A percentile compares a stretch with the other conserved stretches of the same genome.
These are phyloP conservation scores for Stictocephala bisonia DNA, from an alignment of 2,888 invertebrate genomes.

Conservation along the genomic window DNA sequence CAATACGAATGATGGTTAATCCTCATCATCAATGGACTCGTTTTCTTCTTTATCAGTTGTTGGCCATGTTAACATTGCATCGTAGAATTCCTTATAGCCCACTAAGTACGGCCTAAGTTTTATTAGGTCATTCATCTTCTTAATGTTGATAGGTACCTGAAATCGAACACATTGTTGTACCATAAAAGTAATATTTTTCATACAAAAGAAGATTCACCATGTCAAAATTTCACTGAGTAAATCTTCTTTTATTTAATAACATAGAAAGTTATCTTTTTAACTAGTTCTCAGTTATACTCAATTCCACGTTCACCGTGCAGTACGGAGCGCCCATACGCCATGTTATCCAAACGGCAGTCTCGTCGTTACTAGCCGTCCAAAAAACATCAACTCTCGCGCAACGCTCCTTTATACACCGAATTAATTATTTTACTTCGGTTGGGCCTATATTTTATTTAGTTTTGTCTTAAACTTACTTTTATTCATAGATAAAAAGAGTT, in stretches of 20 bases:
- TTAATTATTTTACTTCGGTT: too few relatives aligned
- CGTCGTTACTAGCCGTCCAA: too few relatives aligned
- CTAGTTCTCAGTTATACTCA: too few relatives aligned
- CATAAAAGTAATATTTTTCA: background rate
- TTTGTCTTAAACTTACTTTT: too few relatives aligned
- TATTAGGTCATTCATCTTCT: background rate
- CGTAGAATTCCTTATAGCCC: background rate
- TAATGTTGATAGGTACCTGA: constrained; percentile 1
- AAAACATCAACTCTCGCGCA: too few relatives aligned
- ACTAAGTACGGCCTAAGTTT: constrained; percentile 4
- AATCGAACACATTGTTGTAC: constrained; percentile 1
- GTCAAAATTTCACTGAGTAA: background rate
- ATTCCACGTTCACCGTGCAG: too few relatives aligned
- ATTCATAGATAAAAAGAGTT: too few relatives aligned
- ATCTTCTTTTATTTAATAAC: background rate
- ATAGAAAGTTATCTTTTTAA: background rate
- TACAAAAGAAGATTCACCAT: background rate
- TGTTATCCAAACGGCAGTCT: too few relatives aligned
- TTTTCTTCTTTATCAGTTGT: background rate
- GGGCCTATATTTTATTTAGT: too few relatives aligned
- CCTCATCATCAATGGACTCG: background rate
- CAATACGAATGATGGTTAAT: too few relatives aligned
- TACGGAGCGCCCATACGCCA: too few relatives aligned
- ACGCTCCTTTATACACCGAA: too few relatives aligned
- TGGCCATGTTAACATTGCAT: background rate